Percentiles rank a stretch among this genome's conserved stretches.
Conservation (phyloP, 2,113 vertebrate species). For the Eublepharis macularius region DNA sequence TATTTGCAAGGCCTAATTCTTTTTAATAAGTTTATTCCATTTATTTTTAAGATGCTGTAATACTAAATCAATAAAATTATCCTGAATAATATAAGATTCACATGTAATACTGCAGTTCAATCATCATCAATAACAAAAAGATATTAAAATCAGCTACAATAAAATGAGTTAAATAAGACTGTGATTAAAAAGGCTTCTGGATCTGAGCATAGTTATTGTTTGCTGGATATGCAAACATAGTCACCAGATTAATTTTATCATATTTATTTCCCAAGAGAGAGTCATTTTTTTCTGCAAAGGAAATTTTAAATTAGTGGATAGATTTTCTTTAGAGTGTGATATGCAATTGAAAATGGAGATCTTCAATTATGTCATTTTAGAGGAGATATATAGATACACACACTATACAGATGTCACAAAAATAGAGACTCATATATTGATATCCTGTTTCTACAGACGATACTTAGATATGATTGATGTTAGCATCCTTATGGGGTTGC, state of each 20-base stretch:
- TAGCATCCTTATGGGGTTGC: too few species aligned
- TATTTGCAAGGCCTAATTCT: background rate
- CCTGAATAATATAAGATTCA: background rate
- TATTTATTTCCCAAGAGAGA: conserved; percentile 25
- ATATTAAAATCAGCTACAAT: conserved; percentile 13
- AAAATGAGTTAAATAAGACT: conserved; percentile 1
- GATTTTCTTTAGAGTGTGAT: conserved; percentile 6
- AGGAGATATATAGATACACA: background rate
- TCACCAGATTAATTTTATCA: conserved; percentile 23
- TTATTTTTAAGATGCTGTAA: background rate
- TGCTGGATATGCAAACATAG: conserved; percentile 10
- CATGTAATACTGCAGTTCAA: background rate
- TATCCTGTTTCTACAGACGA: background rate
- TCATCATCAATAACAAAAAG: background rate
- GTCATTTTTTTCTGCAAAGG: background rate
- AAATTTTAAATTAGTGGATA: conserved; percentile 28
- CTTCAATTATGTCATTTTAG: conserved; percentile 1
- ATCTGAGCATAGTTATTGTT: background rate
- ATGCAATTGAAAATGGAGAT: background rate
- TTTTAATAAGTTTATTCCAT: conserved; percentile 1
- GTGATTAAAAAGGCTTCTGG: conserved; percentile 4
- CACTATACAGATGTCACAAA: background rate
- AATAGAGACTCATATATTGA: background rate
- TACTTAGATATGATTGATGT: too few species aligned
- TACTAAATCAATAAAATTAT: background rate